phyloP scores from a whole-genome alignment of 2,888 invertebrate species.

The Embidobia sp. region DNA sequence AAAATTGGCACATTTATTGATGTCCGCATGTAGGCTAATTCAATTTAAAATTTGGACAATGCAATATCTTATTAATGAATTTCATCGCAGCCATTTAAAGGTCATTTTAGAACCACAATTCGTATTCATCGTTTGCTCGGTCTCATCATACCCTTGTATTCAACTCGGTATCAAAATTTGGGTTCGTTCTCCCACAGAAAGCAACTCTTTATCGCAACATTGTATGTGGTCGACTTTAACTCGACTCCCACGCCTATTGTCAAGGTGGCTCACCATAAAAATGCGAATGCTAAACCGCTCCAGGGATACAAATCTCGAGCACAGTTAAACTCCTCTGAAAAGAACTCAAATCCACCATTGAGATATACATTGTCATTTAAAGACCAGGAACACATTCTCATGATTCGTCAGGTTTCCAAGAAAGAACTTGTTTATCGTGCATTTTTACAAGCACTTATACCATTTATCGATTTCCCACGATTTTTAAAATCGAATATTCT shows the following conservation, averaged over 20 bases:
- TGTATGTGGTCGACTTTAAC: constrained; percentile 73
- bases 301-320: constrained; percentile 67
- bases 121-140: too few species aligned
- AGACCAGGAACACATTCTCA: constrained; percentile 72
- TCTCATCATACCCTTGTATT: too few species aligned
- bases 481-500: constrained; percentile 9
- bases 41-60: too few species aligned
- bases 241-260: constrained; percentile 80
- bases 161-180: constrained; percentile 42
- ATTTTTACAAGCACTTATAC: constrained; percentile 65
- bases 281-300: constrained; percentile 70
- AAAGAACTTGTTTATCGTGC: constrained; percentile 64
- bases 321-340: constrained; percentile 67
- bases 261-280: constrained; percentile 76
- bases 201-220: constrained; percentile 73
- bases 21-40: too few species aligned
- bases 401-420: constrained; percentile 44
- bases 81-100: constrained; percentile 3
- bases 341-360: constrained; percentile 71
- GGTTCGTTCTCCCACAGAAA: constrained; percentile 56
- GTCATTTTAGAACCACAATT: background rate
- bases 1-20: too few species aligned
- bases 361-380: constrained; percentile 74
- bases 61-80: too few species aligned
- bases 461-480: constrained; percentile 56